Conservation (phyloP, 2,888 invertebrate species). For the Leptothorax acervorum region DNA sequence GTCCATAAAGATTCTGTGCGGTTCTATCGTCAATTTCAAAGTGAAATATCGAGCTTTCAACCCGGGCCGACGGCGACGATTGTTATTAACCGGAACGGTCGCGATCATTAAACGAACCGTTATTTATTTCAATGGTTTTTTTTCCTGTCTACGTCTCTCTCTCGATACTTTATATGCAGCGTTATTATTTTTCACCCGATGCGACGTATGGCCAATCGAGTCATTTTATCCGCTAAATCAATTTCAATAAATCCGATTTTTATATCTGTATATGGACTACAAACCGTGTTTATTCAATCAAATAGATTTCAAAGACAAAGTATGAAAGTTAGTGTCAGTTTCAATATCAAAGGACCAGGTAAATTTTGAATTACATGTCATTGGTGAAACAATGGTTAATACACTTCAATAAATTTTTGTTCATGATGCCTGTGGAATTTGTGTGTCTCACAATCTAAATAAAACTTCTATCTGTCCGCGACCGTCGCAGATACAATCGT, state of each 20-base stretch:
- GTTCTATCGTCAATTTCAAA: conserved; percentile 25
- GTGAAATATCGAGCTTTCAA: conserved; percentile 33
- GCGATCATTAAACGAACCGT: conserved; percentile 32
- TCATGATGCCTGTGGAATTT: not conserved
- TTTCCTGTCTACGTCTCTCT: conserved; percentile 1
- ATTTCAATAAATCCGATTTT: conserved; percentile 33
- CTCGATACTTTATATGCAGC: not conserved
- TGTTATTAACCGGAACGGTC: conserved; percentile 33
- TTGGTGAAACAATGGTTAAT: not conserved
- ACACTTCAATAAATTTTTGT: not conserved
- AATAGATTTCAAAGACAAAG: not conserved
- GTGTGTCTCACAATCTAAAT: not conserved
- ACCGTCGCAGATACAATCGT: not conserved
- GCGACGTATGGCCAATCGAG: conserved; percentile 14
- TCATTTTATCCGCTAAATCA: conserved; percentile 27
- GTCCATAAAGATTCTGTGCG: conserved; percentile 43
- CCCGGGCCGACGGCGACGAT: not conserved
- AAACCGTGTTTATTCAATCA: not conserved
- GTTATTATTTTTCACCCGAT: conserved; percentile 39
- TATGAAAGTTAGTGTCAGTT: not conserved
- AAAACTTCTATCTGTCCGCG: not conserved
- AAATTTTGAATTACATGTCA: not conserved
- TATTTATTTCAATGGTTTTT: conserved; percentile 37
- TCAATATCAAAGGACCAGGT: not conserved
- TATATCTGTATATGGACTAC: not conserved